Evolutionary conservation across 2,888 invertebrate species (phyloP).

Genomic region (Epinotia brunnichana): DNA sequence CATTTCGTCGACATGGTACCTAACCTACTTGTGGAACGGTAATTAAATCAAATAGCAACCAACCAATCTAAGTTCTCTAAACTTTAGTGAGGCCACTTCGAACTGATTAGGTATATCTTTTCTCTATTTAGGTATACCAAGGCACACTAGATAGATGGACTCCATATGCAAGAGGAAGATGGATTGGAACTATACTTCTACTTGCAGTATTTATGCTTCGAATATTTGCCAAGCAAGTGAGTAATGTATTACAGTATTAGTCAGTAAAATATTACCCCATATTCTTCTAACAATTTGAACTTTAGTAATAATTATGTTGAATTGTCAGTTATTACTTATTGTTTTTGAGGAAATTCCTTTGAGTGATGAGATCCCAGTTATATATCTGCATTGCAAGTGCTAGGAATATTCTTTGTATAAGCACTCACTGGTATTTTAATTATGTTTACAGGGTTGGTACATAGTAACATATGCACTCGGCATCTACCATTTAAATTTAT

Average conservation of each 20-base stretch:
- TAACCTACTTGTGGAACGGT: conserved; percentile 37
- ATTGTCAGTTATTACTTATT: background rate
- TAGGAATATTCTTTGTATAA: background rate
- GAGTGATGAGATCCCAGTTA: no score
- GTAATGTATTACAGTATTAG: conserved; percentile 46
- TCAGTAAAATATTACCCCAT: background rate
- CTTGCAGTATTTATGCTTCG: conserved; percentile 90
- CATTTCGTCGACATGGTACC: conserved; percentile 17
- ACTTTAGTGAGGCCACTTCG: background rate
- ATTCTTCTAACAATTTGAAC: no score
- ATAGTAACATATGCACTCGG: conserved; percentile 99
- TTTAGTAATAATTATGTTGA: background rate
- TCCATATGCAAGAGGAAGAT: conserved; percentile 91
- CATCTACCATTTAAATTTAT: conserved; percentile 99
- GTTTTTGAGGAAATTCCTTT: background rate
- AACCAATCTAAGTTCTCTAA: background rate
- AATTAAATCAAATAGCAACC: conserved; percentile 28
- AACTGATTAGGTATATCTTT: background rate
- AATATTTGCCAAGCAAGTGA: conserved; percentile 92
- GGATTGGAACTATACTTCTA: conserved; percentile 89
- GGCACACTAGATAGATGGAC: conserved; percentile 94
- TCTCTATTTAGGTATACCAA: conserved; percentile 87
- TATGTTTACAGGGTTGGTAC: conserved; percentile 96
- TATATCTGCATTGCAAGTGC: background rate
- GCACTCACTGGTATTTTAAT: conserved; percentile 5